These are phyloP conservation scores for Plotosus lineatus DNA, from an alignment of 2,113 vertebrate genomes.

Conservation along the genomic window DNA sequence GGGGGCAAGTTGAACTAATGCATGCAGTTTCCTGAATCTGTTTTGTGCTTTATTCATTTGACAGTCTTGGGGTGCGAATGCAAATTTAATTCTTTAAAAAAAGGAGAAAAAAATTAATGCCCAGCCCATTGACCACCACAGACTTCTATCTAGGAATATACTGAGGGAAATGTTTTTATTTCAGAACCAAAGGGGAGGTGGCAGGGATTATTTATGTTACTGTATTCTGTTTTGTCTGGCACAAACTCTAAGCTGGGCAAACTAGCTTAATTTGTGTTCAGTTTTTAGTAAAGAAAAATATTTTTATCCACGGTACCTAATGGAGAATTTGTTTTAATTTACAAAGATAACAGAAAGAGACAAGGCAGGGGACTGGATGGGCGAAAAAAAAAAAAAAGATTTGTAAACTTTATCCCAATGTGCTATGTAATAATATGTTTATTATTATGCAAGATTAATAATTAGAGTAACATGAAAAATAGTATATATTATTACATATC, in stretches of 20 bases:
- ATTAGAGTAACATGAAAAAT: no score
- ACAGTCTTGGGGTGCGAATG: constrained; percentile 62
- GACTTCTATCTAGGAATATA: not conserved
- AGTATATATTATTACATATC: not conserved
- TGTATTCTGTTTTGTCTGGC: constrained; percentile 21
- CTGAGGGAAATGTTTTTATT: not conserved
- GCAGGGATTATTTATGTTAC: not conserved
- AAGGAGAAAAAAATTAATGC: constrained; percentile 32
- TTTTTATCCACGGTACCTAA: no score
- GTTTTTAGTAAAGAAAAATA: not conserved
- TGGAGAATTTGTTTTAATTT: not conserved
- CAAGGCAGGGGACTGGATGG: not conserved
- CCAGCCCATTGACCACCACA: not conserved
- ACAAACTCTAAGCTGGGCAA: not conserved
- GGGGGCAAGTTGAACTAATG: constrained; percentile 74
- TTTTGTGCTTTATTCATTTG: constrained; percentile 29
- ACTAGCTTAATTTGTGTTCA: no score
- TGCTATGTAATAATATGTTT: no score
- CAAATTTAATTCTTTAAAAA: constrained; percentile 71
- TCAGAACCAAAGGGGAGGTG: not conserved
- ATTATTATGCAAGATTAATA: no score
- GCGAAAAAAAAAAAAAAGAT: no score
- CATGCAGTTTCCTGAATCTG: constrained; percentile 71
- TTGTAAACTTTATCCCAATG: no score
- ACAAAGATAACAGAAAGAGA: not conserved